A percentile compares a stretch with the other conserved stretches of the same genome.
Conservation (phyloP, 2,113 vertebrate genomes). For the Tyto alba region DNA sequence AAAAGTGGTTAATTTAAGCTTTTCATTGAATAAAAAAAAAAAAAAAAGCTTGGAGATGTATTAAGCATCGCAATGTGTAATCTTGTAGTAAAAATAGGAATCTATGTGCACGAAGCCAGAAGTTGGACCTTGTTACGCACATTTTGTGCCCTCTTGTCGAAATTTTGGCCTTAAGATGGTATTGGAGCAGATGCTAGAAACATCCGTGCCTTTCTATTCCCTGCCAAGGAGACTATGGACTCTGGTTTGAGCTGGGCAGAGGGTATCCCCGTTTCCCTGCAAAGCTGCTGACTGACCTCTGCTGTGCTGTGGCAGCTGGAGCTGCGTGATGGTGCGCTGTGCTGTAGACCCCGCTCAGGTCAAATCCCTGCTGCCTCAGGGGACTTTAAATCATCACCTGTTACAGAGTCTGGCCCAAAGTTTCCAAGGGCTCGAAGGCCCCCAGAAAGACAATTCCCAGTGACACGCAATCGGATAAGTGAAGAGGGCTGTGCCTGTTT, state of each 20-base stretch:
- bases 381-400: background rate
- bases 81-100: no score
- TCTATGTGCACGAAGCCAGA: background rate
- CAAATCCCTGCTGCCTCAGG: background rate
- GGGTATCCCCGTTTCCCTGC: background rate
- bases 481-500: background rate
- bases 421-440: background rate
- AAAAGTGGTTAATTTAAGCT: no score
- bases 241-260: rapidly evolving
- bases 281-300: background rate
- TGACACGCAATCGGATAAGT: background rate
- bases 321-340: no score
- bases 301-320: background rate
- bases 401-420: background rate
- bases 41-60: no score
- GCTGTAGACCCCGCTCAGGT: background rate
- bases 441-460: background rate
- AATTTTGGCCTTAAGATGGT: background rate
- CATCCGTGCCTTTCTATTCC: background rate
- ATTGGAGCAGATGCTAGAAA: background rate
- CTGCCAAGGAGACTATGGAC: background rate
- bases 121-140: background rate
- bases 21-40: no score
- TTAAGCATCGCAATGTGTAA: no score
- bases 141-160: background rate